Evolutionary conservation across 1,140 invertebrate genomes (phyloP), one percentile per base, ranked within the genome.

Genomic region (Musca vetustissima): DNA sequence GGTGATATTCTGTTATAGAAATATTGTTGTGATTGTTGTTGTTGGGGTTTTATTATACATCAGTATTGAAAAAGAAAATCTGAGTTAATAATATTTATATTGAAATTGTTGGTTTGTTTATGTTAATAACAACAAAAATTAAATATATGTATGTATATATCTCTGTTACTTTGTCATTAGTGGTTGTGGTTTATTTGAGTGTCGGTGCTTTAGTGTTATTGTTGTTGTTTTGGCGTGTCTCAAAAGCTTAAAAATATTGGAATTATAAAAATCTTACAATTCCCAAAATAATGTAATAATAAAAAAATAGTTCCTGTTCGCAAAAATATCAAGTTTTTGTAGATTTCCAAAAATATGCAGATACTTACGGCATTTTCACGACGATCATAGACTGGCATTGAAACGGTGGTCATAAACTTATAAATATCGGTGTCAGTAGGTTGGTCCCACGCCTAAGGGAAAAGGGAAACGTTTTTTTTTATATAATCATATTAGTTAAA

Each of bases 381-480:
- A 74, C 88, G 86, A 85, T 96, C 94, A 83, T 92, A 97, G 24
- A 97, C 94, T 7, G 95, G 95, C 85, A 94, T 91, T 68, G 94
- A 93, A 17, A 97, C 92, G 36, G 95, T 95, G 11, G 94, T 96
- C 90, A 95, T 92, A 74, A 95, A 87, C 73, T 89, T 87, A 79
- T 92, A 93, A 70, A 87, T 84, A 68, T 86, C 84, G 22, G 87
- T 78, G 71, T 88, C 86, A 52, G 83, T 83, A 28, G 86, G 87
- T 73, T 89, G 86, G 69, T 89, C 86, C 81, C 88, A 87, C 73
- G 86, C 85, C 88, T 90, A 74, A 52, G 83, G 22, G 28, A n/a
- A 14, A 22, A 66, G 25, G 28, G 8, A 59, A n/a, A 19, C 28
- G 17, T 53, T 53, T 53, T 53, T 2, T 13, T 53, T 53, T 13